Base-by-base conservation (phyloP, 2,113 vertebrate species). In the Sula dactylatra region DNA sequence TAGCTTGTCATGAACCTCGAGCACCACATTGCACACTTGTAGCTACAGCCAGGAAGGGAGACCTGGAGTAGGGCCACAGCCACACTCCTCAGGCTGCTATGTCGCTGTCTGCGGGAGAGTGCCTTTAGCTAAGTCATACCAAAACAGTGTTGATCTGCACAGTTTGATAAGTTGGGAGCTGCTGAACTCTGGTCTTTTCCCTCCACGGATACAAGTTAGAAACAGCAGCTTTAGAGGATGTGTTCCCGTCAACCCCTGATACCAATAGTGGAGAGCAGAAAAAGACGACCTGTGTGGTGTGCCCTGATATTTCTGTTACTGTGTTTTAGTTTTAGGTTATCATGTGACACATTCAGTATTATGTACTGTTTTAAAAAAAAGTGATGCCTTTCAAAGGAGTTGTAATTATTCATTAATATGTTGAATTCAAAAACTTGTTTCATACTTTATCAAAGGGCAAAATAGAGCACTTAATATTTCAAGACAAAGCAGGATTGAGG, bases 81-180 rank as follows among this genome's bases (percentile, higher is more conserved):
- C 19, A 9, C 2, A 2, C 3, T 52, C 4, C 47, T 44, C 8
- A 3, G 15, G 34, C 32, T 62, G n/a, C 21, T 44, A 1, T 36
- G 18, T 69, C 2, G 4, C 20, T 78, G 20, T 32, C 32, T 80
- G 54, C 9, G 58, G 54, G 31, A 55, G 26, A 21, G 31, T 22
- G 27, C 62, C 40, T 50, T 62, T 16, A 27, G 26, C 14, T 11
- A 32, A 45, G 55, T 70, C 10, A 24, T n/a, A 34, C 17, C n/a
- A 69, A 62, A 55, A 42, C 42, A 27, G 7, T 8, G 7, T 34
- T 44, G 16, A 31, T 61, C 27, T 86, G 67, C 7, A 24, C 2
- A 4, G 24, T 20, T n/a, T 42, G 47, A 55, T 14, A 42, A 87
- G 22, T 11, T 42, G 22, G 82, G 54, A 45, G 47, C 77, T 49